These are phyloP conservation scores for Caerostris darwini DNA, from an alignment of 1,140 invertebrate species.

Conservation along the genomic window DNA sequence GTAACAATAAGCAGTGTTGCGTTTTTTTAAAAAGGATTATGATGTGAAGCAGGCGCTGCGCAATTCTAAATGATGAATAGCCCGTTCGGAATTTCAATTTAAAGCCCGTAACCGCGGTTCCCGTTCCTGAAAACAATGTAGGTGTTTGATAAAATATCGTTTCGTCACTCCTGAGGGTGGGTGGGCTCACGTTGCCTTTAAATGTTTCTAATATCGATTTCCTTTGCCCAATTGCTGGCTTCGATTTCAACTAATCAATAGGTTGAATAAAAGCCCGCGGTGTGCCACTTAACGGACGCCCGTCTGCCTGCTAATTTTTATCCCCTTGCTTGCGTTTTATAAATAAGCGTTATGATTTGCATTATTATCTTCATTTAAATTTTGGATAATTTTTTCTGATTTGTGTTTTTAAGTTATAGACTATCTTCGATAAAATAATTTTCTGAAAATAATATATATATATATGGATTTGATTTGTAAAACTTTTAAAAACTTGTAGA, in stretches of 20 bases:
- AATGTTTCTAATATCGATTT: constrained; percentile 67
- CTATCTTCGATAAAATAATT: background rate
- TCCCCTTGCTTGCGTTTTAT: background rate
- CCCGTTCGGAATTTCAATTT: background rate
- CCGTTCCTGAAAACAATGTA: constrained; percentile 47
- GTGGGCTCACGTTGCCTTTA: constrained; percentile 32
- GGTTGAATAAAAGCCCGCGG: background rate
- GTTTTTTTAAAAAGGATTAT: too few relatives aligned
- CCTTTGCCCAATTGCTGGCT: constrained; percentile 14
- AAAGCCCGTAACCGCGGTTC: background rate
- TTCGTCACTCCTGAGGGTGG: constrained; percentile 47
- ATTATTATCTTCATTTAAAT: background rate
- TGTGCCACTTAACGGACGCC: background rate
- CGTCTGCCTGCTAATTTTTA: background rate
- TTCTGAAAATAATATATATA: background rate
- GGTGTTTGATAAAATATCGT: constrained; percentile 72
- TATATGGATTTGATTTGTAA: too few relatives aligned
- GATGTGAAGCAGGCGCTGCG: too few relatives aligned
- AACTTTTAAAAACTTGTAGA: too few relatives aligned
- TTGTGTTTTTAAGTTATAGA: background rate
- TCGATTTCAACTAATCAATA: constrained; percentile 73
- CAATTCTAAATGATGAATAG: too few relatives aligned
- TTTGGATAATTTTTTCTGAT: background rate
- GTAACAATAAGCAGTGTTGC: too few relatives aligned
- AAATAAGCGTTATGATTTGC: background rate